Evolutionary conservation across 2,797 vertebrate species (phyloP), one percentile per base, ranked within the genome.

Genomic region (Apodemus agrarius): DNA sequence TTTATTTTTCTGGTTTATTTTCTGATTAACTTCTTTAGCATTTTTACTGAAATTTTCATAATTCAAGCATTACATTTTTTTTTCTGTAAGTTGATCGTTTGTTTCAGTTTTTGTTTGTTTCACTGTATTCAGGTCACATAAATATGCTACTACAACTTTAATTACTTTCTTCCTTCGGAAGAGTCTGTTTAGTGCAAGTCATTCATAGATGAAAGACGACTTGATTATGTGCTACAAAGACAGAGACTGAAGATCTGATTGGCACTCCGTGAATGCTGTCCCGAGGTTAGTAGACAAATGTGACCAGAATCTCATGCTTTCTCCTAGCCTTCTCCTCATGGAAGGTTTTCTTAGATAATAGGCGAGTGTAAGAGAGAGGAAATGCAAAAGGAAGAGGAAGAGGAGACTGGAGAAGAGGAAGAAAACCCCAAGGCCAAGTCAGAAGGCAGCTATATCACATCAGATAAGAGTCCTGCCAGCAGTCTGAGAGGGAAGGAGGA

Each of bases 51-150:
- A 26, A 46, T 61, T 90, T 67, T 49, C 9, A 31, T 84, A 57
- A 78, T 88, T 95, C 40, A 85, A 61, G 1, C 76, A 84, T 3
- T 84, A n/a, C 26, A 54, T 29, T 83, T 84, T 93, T 84, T 93
- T 52, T 43, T 8, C 34, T 81, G 3, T 29, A 94, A 63, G 22
- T 49, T 10, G 5, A 34, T 2, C 11, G 75, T 81, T 82, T 91
- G 17, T 92, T 78, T 17, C 63, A 37, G 14, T 75, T 93, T 61
- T 43, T 14, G 19, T 83, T 74, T 72, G 17, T 21, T 34, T 78
- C n/a, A 46, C 16, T 75, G 0, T 95, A 75, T 61, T 79, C 1
- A 34, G 24, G 22, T 4, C 37, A 81, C 84, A 52, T 83, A 85
- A 69, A 92, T 6, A 75, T 34, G 24, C 5, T 65, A 11, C 63